These are phyloP conservation scores for Poeciliopsis gracilis DNA, from an alignment of 2,797 vertebrate species.

Conservation along the genomic window DNA sequence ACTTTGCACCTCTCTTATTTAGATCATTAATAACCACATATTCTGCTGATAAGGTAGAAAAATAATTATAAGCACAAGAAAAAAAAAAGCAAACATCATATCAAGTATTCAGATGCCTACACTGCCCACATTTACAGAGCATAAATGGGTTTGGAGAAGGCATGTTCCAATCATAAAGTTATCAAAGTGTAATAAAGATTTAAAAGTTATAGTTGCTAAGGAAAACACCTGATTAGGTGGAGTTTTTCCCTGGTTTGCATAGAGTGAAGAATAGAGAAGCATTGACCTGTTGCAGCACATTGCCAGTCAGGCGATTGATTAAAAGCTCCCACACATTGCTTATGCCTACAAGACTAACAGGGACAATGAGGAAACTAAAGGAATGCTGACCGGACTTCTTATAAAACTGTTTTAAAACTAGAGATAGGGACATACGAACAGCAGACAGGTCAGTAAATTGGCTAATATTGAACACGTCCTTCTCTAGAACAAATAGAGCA, in stretches of 20 bases:
- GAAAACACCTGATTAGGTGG: not conserved
- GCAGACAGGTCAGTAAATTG: not conserved
- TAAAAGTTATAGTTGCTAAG: not conserved
- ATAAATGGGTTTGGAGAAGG: not conserved
- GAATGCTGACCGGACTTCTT: not conserved
- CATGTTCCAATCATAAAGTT: not conserved
- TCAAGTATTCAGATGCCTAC: not conserved
- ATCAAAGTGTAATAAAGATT: not conserved
- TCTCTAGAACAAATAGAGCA: not conserved
- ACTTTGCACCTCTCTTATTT: constrained; percentile 38
- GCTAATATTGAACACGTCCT: not conserved
- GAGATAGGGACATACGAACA: not conserved
- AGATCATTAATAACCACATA: constrained; percentile 23
- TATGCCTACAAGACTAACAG: not conserved
- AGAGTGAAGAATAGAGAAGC: not conserved
- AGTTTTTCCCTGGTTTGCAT: not conserved
- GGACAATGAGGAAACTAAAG: not conserved
- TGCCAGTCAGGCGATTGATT: not conserved
- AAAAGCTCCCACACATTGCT: not conserved
- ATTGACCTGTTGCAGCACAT: not conserved
- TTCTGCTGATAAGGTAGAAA: constrained; percentile 40
- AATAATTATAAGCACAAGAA: not conserved
- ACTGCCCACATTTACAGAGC: not conserved
- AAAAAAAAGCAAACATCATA: not conserved
- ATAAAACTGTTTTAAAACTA: not conserved